Conservation (phyloP, 1,140 invertebrate genomes). For the Drosophila pruinosa region DNA sequence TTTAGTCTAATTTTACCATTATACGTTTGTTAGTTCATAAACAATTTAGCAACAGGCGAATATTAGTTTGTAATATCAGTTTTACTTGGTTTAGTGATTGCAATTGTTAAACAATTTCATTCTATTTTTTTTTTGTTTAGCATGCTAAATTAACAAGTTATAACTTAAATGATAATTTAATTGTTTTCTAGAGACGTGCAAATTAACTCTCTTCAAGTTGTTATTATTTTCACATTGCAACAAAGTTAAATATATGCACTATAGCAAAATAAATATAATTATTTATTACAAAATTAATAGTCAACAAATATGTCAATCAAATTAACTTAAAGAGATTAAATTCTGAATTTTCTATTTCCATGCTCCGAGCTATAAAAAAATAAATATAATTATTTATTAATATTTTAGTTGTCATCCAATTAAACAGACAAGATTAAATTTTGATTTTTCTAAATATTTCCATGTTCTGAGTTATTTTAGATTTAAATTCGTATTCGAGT, state of each 20-base stretch:
- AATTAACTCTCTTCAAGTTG: not conserved
- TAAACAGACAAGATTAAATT: no score
- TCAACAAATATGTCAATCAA: no score
- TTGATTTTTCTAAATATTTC: no score
- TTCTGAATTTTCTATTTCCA: no score
- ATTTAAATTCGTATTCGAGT: no score
- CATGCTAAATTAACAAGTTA: no score
- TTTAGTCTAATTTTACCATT: constrained; percentile 42
- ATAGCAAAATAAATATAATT: constrained; percentile 12
- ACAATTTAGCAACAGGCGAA: constrained; percentile 38
- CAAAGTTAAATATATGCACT: not conserved
- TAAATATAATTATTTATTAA: no score
- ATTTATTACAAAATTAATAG: not conserved
- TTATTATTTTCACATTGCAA: not conserved
- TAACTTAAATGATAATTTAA: not conserved
- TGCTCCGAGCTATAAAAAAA: no score
- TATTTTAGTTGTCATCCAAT: no score
- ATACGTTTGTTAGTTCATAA: constrained; percentile 10
- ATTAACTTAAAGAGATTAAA: not conserved
- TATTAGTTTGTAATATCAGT: constrained; percentile 36
- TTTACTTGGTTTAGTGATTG: not conserved
- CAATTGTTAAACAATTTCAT: not conserved
- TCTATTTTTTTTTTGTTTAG: not conserved
- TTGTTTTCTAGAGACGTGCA: not conserved
- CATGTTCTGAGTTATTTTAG: no score